These are phyloP conservation scores for Coracopsis vasa DNA, from an alignment of 2,113 vertebrate genomes.

Conservation along the genomic window DNA sequence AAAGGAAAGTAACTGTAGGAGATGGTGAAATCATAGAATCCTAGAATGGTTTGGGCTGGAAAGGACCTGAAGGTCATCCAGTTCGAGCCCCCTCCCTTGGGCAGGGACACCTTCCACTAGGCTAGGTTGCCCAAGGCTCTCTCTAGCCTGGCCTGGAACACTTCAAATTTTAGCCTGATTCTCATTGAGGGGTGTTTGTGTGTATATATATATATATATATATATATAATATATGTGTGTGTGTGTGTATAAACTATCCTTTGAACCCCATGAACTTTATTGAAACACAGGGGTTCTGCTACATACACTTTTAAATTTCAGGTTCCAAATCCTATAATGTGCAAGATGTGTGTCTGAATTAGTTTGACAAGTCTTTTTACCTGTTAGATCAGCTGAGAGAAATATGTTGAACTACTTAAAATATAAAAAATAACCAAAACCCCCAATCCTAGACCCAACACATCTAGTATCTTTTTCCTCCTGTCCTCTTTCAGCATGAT, in stretches of 20 bases:
- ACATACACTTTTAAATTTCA: not conserved
- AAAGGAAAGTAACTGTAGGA: not conserved
- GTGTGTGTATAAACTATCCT: not conserved
- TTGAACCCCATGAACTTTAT: not conserved
- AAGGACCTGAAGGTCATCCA: not conserved
- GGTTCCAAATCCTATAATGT: not conserved
- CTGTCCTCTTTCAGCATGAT: not conserved
- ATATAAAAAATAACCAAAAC: not conserved
- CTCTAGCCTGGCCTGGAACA: not conserved
- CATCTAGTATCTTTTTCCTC: not conserved
- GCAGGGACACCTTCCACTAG: not conserved
- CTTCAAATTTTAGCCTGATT: not conserved
- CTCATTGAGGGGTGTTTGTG: not conserved
- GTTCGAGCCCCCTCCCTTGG: not conserved
- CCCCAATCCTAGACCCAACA: not conserved
- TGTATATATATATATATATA: not conserved
- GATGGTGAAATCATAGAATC: not conserved
- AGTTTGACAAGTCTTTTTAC: not conserved
- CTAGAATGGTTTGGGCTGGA: not conserved
- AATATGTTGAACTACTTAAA: not conserved
- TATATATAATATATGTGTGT: rapidly evolving
- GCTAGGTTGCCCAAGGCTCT: not conserved
- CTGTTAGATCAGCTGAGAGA: not conserved
- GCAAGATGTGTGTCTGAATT: not conserved
- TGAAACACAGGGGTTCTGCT: not conserved